Evolutionary conservation across 2,797 vertebrate genomes (phyloP).

Genomic region (Paedocypris micromegethes): DNA sequence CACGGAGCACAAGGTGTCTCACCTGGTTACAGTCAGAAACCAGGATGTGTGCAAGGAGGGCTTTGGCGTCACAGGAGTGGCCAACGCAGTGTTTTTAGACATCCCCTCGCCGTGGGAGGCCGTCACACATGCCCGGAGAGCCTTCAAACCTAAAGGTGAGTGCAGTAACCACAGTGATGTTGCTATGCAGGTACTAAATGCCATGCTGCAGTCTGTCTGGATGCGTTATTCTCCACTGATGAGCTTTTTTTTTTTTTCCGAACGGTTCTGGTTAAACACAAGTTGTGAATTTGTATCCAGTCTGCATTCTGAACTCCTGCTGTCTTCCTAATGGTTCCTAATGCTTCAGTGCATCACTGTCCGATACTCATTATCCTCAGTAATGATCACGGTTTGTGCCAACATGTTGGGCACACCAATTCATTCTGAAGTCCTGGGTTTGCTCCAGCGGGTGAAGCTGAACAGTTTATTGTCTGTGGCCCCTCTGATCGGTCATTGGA

Average conservation of each 20-base stretch:
- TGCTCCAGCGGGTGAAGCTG: background rate
- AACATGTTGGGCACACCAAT: background rate
- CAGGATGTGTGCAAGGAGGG: conserved; percentile 93
- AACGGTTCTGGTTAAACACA: background rate
- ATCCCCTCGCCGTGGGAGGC: conserved; percentile 97
- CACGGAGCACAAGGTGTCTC: conserved; percentile 79
- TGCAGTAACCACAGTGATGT: background rate
- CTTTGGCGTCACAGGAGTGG: conserved; percentile 80
- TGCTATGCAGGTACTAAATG: background rate
- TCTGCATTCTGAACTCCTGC: background rate
- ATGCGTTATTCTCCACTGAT: background rate
- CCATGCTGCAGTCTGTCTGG: background rate
- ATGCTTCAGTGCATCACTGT: background rate
- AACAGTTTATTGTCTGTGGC: background rate
- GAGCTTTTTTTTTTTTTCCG: background rate
- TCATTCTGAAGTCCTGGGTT: background rate
- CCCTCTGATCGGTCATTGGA: conserved; percentile 1
- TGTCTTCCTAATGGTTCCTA: background rate
- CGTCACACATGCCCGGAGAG: conserved; percentile 80
- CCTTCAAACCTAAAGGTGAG: conserved; percentile 84
- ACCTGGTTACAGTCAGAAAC: conserved; percentile 88
- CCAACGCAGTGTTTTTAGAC: conserved; percentile 92
- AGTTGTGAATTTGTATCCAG: background rate
- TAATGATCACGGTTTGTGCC: background rate
- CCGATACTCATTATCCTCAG: background rate